These are phyloP conservation scores for Apus apus DNA, from an alignment of 2,113 vertebrate genomes.

Conservation along the genomic window DNA sequence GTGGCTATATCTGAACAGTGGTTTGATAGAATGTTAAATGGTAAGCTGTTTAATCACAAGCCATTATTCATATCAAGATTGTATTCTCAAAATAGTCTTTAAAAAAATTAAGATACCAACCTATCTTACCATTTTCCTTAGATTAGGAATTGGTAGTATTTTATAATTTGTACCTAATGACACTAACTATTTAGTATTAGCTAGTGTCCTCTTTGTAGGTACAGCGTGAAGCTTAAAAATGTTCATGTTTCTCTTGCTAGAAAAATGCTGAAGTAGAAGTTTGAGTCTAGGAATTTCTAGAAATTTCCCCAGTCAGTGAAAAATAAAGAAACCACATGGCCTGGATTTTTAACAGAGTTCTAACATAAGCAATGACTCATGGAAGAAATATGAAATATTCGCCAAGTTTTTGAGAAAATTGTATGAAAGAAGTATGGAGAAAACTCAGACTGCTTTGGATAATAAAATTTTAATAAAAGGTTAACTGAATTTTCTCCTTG, in stretches of 20 bases:
- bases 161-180: neutral
- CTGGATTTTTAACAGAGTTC: neutral
- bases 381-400: neutral
- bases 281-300: neutral
- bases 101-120: neutral
- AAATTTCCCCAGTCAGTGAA: neutral
- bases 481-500: neutral
- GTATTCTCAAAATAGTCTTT: neutral
- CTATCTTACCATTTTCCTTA: neutral
- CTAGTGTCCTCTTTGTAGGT: neutral
- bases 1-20: neutral
- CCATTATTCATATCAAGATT: neutral
- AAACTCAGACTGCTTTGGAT: neutral
- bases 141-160: neutral
- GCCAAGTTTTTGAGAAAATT: neutral
- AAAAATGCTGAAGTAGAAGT: neutral
- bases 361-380: neutral
- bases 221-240: neutral
- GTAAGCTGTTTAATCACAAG: neutral
- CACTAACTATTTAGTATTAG: neutral
- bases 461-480: neutral
- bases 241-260: neutral
- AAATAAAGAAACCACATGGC: neutral
- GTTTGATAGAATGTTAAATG: neutral
- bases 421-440: neutral